Conservation (phyloP, 2,113 vertebrate genomes). For the Tonatia bakeri region DNA sequence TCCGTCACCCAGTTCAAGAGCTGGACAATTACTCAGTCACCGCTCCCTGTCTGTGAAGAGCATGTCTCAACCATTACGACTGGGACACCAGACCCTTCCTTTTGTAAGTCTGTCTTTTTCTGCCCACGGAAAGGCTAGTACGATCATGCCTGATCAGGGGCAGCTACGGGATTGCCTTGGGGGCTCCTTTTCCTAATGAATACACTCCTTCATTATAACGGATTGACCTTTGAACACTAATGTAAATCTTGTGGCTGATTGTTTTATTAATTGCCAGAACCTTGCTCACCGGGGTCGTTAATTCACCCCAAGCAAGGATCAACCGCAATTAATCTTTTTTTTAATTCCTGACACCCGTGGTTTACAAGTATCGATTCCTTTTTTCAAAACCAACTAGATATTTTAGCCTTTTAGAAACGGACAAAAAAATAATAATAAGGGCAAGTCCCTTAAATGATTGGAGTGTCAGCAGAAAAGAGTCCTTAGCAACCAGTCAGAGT, state of each 20-base stretch:
- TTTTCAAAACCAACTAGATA: slow-evolving; percentile 48
- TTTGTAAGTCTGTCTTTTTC: not conserved
- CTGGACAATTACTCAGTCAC: not conserved
- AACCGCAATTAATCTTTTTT: slow-evolving; percentile 67
- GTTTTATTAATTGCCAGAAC: slow-evolving; percentile 66
- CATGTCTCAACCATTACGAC: too few relatives aligned
- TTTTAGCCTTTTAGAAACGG: slow-evolving; percentile 50
- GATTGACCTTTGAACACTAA: slow-evolving; percentile 34
- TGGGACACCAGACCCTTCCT: not conserved
- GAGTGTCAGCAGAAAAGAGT: not conserved
- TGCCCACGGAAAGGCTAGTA: not conserved
- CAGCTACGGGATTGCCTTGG: not conserved
- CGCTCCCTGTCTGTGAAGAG: not conserved
- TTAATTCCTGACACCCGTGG: slow-evolving; percentile 53
- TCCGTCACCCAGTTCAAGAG: too few relatives aligned
- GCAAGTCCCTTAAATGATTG: slow-evolving; percentile 1
- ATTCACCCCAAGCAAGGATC: slow-evolving; percentile 40
- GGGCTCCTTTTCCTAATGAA: slow-evolving; percentile 3
- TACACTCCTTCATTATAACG: not conserved
- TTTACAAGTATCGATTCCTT: slow-evolving; percentile 64
- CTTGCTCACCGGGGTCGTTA: slow-evolving; percentile 8
- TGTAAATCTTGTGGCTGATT: not conserved
- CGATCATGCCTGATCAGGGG: not conserved
- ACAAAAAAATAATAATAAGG: not conserved
- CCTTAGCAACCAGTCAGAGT: not conserved